Conservation (phyloP, 2,113 vertebrate species). For the Plotosus lineatus region DNA sequence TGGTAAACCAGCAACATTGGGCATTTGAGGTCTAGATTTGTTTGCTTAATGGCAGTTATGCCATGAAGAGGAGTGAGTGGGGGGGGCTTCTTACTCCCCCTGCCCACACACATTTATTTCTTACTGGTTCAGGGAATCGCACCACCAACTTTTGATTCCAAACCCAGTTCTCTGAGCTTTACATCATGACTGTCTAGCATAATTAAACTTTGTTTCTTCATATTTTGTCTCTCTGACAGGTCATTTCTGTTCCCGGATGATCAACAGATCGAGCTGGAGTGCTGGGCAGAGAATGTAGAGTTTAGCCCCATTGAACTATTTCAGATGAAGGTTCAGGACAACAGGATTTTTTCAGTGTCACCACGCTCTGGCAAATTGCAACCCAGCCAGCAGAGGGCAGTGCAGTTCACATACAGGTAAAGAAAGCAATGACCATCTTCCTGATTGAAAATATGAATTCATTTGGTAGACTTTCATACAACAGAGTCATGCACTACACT, state of each 20-base stretch:
- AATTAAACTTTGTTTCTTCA: no score
- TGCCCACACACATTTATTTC: no score
- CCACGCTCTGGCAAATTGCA: constrained; percentile 81
- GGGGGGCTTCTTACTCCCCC: no score
- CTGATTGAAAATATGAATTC: neutral
- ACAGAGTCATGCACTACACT: neutral
- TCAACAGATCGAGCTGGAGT: constrained; percentile 83
- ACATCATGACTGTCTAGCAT: no score
- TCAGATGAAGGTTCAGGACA: constrained; percentile 84
- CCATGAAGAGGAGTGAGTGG: no score
- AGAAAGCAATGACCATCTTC: constrained; percentile 17
- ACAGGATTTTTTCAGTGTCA: constrained; percentile 77
- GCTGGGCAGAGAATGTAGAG: constrained; percentile 80
- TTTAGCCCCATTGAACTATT: constrained; percentile 76
- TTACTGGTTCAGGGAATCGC: no score
- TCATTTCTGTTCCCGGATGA: constrained; percentile 87
- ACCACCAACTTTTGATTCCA: no score
- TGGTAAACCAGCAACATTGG: no score
- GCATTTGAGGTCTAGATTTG: no score
- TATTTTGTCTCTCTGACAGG: constrained; percentile 63
- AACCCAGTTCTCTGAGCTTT: no score
- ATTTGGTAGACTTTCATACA: neutral
- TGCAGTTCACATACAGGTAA: constrained; percentile 86
- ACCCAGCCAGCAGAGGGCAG: constrained; percentile 78
- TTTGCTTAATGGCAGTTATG: no score